Evolutionary conservation across 92 coral and sea anemone genomes (phyloP), one percentile per base, ranked within the genome.

Genomic region (Epizoanthus fatuus): DNA sequence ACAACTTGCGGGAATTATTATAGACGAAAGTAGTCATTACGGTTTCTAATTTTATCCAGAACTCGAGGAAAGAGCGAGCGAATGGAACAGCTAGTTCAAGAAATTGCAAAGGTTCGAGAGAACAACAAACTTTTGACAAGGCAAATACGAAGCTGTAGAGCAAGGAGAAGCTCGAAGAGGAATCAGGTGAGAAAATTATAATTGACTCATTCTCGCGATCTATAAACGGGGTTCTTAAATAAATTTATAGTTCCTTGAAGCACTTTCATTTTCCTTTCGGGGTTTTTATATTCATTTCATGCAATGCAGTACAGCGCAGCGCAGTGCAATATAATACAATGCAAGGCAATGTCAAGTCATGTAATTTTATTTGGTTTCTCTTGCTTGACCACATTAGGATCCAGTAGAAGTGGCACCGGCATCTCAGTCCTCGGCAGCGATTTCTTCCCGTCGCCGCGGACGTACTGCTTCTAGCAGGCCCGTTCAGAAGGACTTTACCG

Each of bases 31-130:
- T 47, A 47, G 52, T 47, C 1, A 63, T 67, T 35, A 35, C 20
- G 16, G 32, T 12, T 7, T 29, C 9, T 75, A 12, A 25, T 57
- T 56, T 74, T 57, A 14, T 16, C 19, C 64, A 75, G 81, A 39
- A 75, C 81, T 20, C 66, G 39, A 38, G 54, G 42, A 13, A 75
- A 75, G 42, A 75, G 66, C 20, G 55, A 75, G 51, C 47, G 81
- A 57, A 75, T 75, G 68, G 81, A 75, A 17, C 51, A 17, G 15
- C n/a, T 75, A 51, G 65, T 75, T 16, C 58, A 75, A 37, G 81
- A 57, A 35, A 75, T 75, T 56, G 67, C 81, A 54, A 44, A 56
- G 35, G 14, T 57, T 4, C 49, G 81, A 39, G 67, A 75, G 39
- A 51, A 75, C 42, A 75, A 75, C 53, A 37, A 75, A 8, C 53